Evolutionary conservation across 2,888 invertebrate genomes (phyloP).

Genomic region (Tyria jacobaeae): DNA sequence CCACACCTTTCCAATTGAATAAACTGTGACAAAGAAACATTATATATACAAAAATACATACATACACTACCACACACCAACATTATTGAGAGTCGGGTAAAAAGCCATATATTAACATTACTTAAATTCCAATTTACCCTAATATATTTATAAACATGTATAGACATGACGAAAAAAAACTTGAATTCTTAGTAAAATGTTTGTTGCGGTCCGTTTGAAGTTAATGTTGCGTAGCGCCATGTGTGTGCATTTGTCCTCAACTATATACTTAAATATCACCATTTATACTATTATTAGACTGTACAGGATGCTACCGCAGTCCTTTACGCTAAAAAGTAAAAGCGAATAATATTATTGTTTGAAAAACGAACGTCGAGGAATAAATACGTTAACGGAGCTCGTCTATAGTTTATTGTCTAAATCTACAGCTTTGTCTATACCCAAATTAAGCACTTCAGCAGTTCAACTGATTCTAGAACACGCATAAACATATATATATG

Average conservation of each 20-base stretch:
- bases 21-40: too few species aligned
- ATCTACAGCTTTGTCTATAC: too few species aligned
- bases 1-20: too few species aligned
- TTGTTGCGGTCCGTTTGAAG: conserved; percentile 53
- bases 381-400: not conserved
- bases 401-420: not conserved
- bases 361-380: not conserved
- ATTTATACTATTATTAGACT: conserved; percentile 51
- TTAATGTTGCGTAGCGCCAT: conserved; percentile 49
- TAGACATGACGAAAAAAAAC: conserved; percentile 25
- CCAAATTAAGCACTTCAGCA: too few species aligned
- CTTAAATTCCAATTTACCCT: not conserved
- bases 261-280: conserved; percentile 48
- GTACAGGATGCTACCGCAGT: conserved; percentile 44
- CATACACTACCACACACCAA: too few species aligned
- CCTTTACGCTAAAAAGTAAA: conserved; percentile 38
- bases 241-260: conserved; percentile 50
- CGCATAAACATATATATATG: too few species aligned
- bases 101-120: not conserved
- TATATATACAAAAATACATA: too few species aligned
- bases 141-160: conserved; percentile 2
- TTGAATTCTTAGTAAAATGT: conserved; percentile 49
- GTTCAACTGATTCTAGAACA: not conserved
- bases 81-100: not conserved
- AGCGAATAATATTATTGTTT: not conserved